Evolutionary conservation across 1,140 invertebrate species (phyloP).

Genomic region (Agrypnia vestita): DNA sequence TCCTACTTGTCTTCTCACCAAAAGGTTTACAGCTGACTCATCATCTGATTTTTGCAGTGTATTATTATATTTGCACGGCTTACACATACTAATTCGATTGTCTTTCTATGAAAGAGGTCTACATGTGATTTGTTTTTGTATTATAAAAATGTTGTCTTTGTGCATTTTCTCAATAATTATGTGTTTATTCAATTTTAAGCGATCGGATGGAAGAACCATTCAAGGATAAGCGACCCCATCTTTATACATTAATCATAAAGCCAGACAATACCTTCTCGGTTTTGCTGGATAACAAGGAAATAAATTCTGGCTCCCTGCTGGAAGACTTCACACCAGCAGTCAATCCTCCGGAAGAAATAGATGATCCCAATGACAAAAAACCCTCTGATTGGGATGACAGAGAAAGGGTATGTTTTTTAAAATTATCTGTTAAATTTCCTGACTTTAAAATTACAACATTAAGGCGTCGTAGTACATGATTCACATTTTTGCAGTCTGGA

Average conservation of each 20-base stretch:
- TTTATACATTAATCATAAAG: slow-evolving; percentile 91
- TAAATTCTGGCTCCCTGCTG: slow-evolving; percentile 90
- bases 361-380: slow-evolving; percentile 92
- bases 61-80: too few relatives aligned
- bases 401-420: slow-evolving; percentile 79
- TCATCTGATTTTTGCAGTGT: too few relatives aligned
- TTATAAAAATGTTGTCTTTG: slow-evolving; percentile 11
- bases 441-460: too few relatives aligned
- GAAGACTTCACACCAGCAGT: slow-evolving; percentile 95
- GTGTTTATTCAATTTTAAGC: slow-evolving; percentile 60
- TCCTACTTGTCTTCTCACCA: too few relatives aligned
- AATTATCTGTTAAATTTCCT: slow-evolving; percentile 26
- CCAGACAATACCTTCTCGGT: slow-evolving; percentile 91
- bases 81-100: too few relatives aligned
- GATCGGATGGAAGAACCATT: slow-evolving; percentile 91
- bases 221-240: slow-evolving; percentile 95
- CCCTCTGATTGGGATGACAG: slow-evolving; percentile 98
- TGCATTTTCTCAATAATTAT: not conserved
- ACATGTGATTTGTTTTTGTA: not conserved
- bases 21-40: too few relatives aligned
- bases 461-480: too few relatives aligned
- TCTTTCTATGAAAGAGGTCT: too few relatives aligned
- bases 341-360: slow-evolving; percentile 96
- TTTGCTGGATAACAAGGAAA: slow-evolving; percentile 81
- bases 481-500: too few relatives aligned